Evolutionary conservation across 2,113 vertebrate genomes (phyloP).

Genomic region (Heteronetta atricapilla): DNA sequence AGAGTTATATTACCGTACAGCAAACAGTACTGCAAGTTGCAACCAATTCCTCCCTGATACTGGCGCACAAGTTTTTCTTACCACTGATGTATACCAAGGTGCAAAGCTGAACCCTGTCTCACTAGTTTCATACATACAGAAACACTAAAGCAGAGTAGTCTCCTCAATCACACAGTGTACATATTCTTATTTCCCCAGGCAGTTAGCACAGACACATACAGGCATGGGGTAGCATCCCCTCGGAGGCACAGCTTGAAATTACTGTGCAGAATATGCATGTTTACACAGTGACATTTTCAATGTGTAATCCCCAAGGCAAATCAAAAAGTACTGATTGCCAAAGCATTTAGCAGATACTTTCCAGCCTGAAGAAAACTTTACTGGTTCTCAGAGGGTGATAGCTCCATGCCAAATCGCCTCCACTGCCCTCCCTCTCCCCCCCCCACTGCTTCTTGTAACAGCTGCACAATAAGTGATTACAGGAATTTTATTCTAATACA

Average conservation of each 20-base stretch:
- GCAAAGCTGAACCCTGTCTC: neutral
- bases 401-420: neutral
- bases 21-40: accelerated
- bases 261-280: accelerated
- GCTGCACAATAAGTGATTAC: neutral
- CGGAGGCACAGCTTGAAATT: neutral
- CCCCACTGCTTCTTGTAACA: conserved; percentile 1
- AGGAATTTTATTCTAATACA: neutral
- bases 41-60: accelerated
- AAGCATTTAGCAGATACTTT: neutral
- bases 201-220: neutral
- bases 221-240: neutral
- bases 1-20: neutral
- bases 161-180: accelerated
- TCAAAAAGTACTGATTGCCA: neutral
- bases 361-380: neutral
- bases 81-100: accelerated
- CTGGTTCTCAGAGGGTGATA: neutral
- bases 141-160: neutral
- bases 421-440: neutral
- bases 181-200: accelerated
- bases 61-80: accelerated
- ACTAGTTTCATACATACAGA: accelerated
- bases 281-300: neutral
- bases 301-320: neutral